Base-by-base conservation (phyloP, 1,140 invertebrate genomes). In the Achatina immaculata region DNA sequence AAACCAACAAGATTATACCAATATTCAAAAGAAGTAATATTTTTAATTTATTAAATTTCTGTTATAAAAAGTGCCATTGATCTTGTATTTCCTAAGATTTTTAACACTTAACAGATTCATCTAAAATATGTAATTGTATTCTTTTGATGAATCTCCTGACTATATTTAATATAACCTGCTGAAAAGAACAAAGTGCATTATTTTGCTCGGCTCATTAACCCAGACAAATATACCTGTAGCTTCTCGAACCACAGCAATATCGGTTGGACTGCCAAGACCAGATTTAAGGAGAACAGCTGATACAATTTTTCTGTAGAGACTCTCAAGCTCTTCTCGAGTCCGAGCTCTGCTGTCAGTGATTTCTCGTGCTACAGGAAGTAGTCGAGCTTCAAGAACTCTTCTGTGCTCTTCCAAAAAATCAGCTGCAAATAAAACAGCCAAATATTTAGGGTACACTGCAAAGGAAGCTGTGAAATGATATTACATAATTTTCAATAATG, bases 191-290 rank as follows among this genome's bases (percentile, higher is more conserved):
- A n/a, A n/a, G n/a, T n/a, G n/a, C n/a, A n/a, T n/a, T n/a, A n/a
- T n/a, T n/a, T n/a, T n/a, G n/a, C n/a, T n/a, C n/a, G n/a, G n/a
- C n/a, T n/a, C n/a, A n/a, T n/a, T n/a, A n/a, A n/a, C n/a, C 38
- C 2, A 73, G 38, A 73, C 14, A 34, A 9, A 16, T n/a, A 24
- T 7, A 62, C 91, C 91, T 84, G 91, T 92, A 21, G 91, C 89
- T 87, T 93, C 94, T 91, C 92, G 92, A n/a, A 93, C 90, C 80
- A 93, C 92, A 28, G 91, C 82, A 7, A 91, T 91, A 83, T 92
- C 91, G 71, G 91, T 92, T n/a, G 91, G 90, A 75, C 89, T 90
- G 14, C 91, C 91, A 19, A 92, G 85, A 48, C 91, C 91, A 82
- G 91, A 92, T 72, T 89, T 69, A 14, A 92, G 83, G 36, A 92